These are phyloP conservation scores for Lates calcarifer DNA, from an alignment of 2,113 vertebrate species.

Conservation along the genomic window DNA sequence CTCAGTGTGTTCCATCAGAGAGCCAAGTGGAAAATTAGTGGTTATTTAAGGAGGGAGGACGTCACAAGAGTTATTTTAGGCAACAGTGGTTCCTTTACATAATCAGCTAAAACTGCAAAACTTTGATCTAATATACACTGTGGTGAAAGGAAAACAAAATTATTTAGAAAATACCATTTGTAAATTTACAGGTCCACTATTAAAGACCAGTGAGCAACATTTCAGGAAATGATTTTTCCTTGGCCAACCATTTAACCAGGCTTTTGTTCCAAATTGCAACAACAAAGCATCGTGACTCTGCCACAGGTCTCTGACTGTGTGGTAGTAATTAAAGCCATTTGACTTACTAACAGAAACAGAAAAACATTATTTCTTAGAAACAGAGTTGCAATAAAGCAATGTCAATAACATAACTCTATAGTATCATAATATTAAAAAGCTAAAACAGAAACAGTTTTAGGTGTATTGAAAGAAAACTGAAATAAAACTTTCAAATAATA, in stretches of 20 bases:
- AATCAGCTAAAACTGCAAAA: not conserved
- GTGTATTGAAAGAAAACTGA: too few relatives aligned
- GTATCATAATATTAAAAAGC: too few relatives aligned
- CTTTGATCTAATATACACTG: not conserved
- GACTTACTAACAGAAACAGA: too few relatives aligned
- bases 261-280: not conserved
- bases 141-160: not conserved
- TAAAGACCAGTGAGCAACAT: not conserved
- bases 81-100: conserved; percentile 65
- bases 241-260: not conserved
- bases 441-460: too few relatives aligned
- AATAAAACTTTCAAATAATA: too few relatives aligned
- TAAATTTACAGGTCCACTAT: not conserved
- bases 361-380: too few relatives aligned
- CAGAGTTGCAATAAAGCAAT: too few relatives aligned
- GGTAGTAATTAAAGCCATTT: too few relatives aligned
- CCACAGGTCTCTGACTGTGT: too few relatives aligned
- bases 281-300: too few relatives aligned
- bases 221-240: not conserved
- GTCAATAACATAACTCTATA: too few relatives aligned
- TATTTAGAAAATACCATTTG: too few relatives aligned
- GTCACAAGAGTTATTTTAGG: conserved; percentile 75
- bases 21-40: conserved; percentile 67
- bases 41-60: conserved; percentile 59
- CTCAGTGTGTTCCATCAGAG: conserved; percentile 26